A percentile compares a stretch with the other conserved stretches of the same genome.
phyloP scores from a whole-genome alignment of 2,888 invertebrate genomes.

The Nephrocerus scutellatus region DNA sequence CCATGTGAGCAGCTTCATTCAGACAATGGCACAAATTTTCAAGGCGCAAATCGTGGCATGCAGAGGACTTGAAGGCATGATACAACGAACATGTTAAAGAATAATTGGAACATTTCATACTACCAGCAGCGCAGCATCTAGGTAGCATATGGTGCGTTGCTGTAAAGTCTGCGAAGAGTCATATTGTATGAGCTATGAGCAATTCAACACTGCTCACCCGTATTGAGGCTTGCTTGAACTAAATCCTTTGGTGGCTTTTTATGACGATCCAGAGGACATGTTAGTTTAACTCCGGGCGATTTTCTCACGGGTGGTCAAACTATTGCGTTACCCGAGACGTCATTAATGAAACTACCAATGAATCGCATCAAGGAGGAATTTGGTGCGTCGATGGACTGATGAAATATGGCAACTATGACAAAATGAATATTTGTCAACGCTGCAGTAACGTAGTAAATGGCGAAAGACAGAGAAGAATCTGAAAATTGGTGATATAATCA shows the following conservation, averaged over 20 bases:
- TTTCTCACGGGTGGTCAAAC: conserved; percentile 7
- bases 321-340: too few species aligned
- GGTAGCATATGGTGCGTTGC: conserved; percentile 3
- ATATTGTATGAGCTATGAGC: conserved; percentile 10
- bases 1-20: too few species aligned
- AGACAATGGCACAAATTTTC: too few species aligned
- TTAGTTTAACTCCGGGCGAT: conserved; percentile 5
- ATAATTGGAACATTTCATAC: too few species aligned
- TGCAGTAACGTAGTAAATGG: conserved; percentile 10
- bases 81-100: too few species aligned
- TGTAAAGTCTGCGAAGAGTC: conserved; percentile 1
- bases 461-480: conserved; percentile 6
- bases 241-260: too few species aligned
- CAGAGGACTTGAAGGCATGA: too few species aligned
- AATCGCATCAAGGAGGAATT: too few species aligned
- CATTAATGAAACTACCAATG: too few species aligned
- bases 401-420: conserved; percentile 13
- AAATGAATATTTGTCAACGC: conserved; percentile 6
- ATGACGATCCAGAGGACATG: conserved; percentile 5
- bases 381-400: conserved; percentile 11
- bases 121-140: conserved; percentile 1
- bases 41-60: too few species aligned
- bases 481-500: conserved; percentile 23
- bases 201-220: conserved; percentile 9
- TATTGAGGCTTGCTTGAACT: too few species aligned